Conservation (phyloP, 2,113 vertebrate genomes). For the Nettapus auritus region DNA sequence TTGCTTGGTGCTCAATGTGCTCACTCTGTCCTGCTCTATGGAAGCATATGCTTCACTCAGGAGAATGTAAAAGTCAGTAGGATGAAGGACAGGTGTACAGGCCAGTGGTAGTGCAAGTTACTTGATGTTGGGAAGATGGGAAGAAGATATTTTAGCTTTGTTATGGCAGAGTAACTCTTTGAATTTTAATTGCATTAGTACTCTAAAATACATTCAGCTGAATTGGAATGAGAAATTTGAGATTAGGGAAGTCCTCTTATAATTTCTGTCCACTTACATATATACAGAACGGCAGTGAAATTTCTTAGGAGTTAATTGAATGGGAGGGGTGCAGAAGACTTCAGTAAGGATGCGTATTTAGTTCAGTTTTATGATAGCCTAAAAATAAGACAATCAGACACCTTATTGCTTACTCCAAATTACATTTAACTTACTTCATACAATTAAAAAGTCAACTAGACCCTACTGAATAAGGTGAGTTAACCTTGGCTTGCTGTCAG, state of each 20-base stretch:
- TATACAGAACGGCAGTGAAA: not conserved
- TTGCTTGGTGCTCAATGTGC: not conserved
- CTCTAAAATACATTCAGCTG: not conserved
- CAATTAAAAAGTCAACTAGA: not conserved
- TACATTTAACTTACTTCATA: not conserved
- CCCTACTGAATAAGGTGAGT: not conserved
- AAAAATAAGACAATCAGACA: not conserved
- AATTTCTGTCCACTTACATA: not conserved
- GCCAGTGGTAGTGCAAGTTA: not conserved
- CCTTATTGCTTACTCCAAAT: not conserved
- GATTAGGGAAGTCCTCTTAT: not conserved
- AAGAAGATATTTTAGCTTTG: not conserved
- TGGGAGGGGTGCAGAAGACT: not conserved
- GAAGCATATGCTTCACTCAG: not conserved
- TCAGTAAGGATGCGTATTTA: not conserved
- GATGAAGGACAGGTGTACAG: not conserved
- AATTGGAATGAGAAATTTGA: not conserved
- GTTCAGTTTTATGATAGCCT: not conserved
- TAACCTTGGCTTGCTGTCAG: fast-evolving
- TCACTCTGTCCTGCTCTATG: not conserved
- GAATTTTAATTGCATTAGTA: not conserved
- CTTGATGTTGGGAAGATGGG: not conserved
- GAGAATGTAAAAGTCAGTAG: not conserved
- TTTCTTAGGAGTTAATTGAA: not conserved
- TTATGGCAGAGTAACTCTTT: not conserved